phyloP scores from a whole-genome alignment of 2,113 vertebrate genomes.

The Cryptomyrus ogoouensis region DNA sequence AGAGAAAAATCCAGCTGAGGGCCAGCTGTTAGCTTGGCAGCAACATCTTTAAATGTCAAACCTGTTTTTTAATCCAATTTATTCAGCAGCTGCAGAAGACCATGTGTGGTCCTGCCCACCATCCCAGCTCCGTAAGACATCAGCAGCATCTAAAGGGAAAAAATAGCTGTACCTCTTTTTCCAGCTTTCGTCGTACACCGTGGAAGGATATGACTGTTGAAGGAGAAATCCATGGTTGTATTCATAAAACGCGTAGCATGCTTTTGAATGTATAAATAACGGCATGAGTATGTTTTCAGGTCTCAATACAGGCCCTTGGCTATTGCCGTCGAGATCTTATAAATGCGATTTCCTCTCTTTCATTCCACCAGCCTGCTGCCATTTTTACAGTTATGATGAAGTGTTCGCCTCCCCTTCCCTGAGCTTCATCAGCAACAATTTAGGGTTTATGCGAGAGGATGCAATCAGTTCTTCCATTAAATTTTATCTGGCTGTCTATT shows the following conservation, averaged over 20 bases:
- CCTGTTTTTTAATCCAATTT: constrained; percentile 7
- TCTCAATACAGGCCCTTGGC: not conserved
- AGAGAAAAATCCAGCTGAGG: not conserved
- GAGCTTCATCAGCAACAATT: constrained; percentile 5
- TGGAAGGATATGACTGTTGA: not conserved
- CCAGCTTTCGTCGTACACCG: not conserved
- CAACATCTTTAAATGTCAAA: constrained; percentile 9
- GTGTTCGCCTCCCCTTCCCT: not conserved
- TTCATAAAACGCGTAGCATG: not conserved
- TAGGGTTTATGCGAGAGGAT: constrained; percentile 21
- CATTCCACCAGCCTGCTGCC: not conserved
- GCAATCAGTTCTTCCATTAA: constrained; percentile 23
- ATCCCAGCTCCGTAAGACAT: too few species aligned
- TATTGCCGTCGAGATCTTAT: not conserved
- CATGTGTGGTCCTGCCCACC: not conserved
- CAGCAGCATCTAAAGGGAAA: not conserved
- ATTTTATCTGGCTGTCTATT: constrained; percentile 26
- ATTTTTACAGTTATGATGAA: not conserved
- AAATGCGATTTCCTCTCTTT: not conserved
- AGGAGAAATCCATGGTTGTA: not conserved
- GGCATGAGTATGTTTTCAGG: not conserved
- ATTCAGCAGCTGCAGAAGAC: constrained; percentile 14
- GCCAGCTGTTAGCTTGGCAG: constrained; percentile 12
- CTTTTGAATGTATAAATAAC: not conserved
- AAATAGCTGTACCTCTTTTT: not conserved